Evolutionary conservation across 2,888 invertebrate species (phyloP), one percentile per base, ranked within the genome.

Genomic region (Zootermopsis nevadensis): DNA sequence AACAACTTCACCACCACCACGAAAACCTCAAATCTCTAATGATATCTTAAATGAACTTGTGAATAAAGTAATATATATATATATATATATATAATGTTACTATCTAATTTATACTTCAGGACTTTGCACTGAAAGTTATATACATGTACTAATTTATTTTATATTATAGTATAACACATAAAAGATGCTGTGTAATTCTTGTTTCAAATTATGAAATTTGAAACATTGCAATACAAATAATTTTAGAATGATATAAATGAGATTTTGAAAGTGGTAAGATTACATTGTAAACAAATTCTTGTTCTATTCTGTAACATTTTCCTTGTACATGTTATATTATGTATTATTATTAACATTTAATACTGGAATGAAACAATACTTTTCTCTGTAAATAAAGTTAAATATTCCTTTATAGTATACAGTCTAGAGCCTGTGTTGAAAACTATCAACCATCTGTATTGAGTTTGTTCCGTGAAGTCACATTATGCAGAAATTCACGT

Each of bases 71-170:
- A 1, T 33, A 67, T 3, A n/a, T 67, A 19, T 31, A 7, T 30
- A 67, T 67, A 8, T 60, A 60, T 67, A 7, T 67, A 7, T n/a
- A 19, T 8, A 67, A 31, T 67, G 15, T 67, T 66, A 66, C 24
- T 24, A 10, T 66, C 12, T 66, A n/a, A 27, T 15, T 24, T 66
- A 24, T 27, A 66, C 27, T n/a, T 7, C 7, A 66, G 27, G 66
- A 66, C 66, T 66, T n/a, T n/a, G n/a, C 33, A 69, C 69, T 69
- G 69, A 69, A 69, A 69, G 33, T 1, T 69, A 33, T 31, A 22
- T 69, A 30, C 24, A 2, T 33, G 7, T 22, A 69, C n/a, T n/a
- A n/a, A 69, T 69, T 69, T 33, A 69, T 33, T 69, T 33, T 10
- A 33, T 69, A 33, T 33, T 69, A 69, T 24, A 69, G 8, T n/a